These are phyloP conservation scores for Gasterosteus aculeatus DNA, from an alignment of 2,113 vertebrate genomes.

Conservation along the genomic window DNA sequence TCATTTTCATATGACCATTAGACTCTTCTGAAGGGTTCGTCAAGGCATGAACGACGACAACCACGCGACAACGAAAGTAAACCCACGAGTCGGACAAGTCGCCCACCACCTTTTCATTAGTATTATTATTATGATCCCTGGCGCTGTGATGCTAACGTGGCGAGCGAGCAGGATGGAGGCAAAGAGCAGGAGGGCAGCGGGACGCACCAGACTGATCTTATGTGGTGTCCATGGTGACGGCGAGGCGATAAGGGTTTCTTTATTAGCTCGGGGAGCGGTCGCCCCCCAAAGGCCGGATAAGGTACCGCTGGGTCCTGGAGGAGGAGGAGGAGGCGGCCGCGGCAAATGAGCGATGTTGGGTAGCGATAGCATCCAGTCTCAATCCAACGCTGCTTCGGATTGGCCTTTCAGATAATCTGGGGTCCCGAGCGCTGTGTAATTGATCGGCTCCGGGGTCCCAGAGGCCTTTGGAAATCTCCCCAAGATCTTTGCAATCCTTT, in stretches of 20 bases:
- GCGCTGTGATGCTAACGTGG: neutral
- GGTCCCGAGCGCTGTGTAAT: slow-evolving; percentile 23
- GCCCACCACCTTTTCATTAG: neutral
- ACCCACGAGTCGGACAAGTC: neutral
- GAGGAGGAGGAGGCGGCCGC: neutral
- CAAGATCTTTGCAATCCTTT: slow-evolving; percentile 21
- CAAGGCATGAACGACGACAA: too few relatives aligned
- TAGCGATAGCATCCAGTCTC: slow-evolving; percentile 6
- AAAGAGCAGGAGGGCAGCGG: slow-evolving; percentile 19
- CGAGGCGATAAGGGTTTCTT: slow-evolving; percentile 36
- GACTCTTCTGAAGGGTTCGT: too few relatives aligned
- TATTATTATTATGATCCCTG: neutral
- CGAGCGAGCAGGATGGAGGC: neutral
- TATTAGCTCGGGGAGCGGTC: slow-evolving; percentile 35
- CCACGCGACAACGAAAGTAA: too few relatives aligned
- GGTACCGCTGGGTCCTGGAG: slow-evolving; percentile 25
- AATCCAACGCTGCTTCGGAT: slow-evolving; percentile 1
- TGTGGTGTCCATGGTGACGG: slow-evolving; percentile 70
- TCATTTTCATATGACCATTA: too few relatives aligned
- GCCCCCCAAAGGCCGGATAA: slow-evolving; percentile 39
- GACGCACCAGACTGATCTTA: neutral
- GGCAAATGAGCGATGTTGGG: neutral
- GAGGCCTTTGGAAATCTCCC: slow-evolving; percentile 29
- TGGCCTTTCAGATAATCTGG: slow-evolving; percentile 28
- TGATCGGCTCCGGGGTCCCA: slow-evolving; percentile 33